Evolutionary conservation across 2,888 invertebrate species (phyloP), one percentile per base, ranked within the genome.

Genomic region (Deladenus siricidicola): DNA sequence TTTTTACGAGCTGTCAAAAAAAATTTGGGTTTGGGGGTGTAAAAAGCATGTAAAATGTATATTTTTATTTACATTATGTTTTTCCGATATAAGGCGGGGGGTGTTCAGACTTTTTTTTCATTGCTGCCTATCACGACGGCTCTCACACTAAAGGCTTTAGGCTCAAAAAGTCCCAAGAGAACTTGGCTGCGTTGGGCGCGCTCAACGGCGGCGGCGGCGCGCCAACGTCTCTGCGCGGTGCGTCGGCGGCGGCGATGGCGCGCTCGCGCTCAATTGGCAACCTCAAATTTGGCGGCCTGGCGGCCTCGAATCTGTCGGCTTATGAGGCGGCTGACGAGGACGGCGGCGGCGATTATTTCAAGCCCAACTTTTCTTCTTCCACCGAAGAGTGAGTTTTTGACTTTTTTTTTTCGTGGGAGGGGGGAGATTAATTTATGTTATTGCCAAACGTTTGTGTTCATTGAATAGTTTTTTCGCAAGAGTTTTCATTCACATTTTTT

Each of bases 91-190:
- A n/a, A n/a, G n/a, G n/a, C n/a, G n/a, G n/a, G n/a, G n/a, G n/a
- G n/a, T n/a, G n/a, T n/a, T n/a, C n/a, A n/a, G n/a, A n/a, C n/a
- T n/a, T n/a, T n/a, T n/a, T n/a, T n/a, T n/a, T n/a, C n/a, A n/a
- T n/a, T n/a, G n/a, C n/a, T n/a, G n/a, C n/a, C n/a, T n/a, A n/a
- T n/a, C n/a, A n/a, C n/a, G n/a, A n/a, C n/a, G n/a, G n/a, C n/a
- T n/a, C n/a, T n/a, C n/a, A n/a, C n/a, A n/a, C n/a, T n/a, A n/a
- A n/a, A n/a, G n/a, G n/a, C n/a, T n/a, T n/a, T 44, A 55, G 62
- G 44, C 56, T 68, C 28, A 68, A 72, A 34, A 68, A 68, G 59
- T 71, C 71, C 19, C 68, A 68, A 30, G 68, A 68, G 42, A 68
- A 68, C 43, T 29, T 68, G 21, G 51, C 61, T 42, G 23, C 51